Percentiles rank a stretch among this genome's conserved stretches.
Evolutionary conservation across 2,113 vertebrate species (phyloP).

Genomic region (Ginglymostoma cirratum): DNA sequence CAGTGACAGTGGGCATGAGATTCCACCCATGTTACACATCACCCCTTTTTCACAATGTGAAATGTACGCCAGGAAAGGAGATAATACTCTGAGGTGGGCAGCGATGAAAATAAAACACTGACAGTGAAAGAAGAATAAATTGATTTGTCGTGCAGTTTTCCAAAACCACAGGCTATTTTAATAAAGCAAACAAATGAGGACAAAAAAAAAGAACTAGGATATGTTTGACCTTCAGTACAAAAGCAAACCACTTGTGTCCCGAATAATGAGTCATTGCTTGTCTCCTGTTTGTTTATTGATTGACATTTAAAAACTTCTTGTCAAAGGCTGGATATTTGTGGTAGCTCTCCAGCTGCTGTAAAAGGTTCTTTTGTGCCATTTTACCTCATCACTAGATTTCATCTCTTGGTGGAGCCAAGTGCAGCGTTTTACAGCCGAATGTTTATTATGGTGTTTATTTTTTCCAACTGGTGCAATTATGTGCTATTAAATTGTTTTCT

Average conservation of each 20-base stretch:
- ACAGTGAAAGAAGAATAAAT: neutral
- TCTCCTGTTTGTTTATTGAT: conserved; percentile 1
- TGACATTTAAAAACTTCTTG: conserved; percentile 28
- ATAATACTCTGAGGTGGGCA: neutral
- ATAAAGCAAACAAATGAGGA: neutral
- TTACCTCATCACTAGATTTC: neutral
- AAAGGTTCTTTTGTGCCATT: neutral
- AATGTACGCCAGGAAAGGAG: neutral
- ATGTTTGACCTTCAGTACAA: conserved; percentile 28
- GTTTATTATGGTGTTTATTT: neutral
- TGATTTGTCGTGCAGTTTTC: neutral
- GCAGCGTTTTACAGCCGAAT: neutral
- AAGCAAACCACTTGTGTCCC: neutral
- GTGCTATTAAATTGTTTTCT: neutral
- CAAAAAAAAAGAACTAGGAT: neutral
- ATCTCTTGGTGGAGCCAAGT: neutral
- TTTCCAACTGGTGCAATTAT: neutral
- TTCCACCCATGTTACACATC: neutral
- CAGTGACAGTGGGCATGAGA: too few relatives aligned
- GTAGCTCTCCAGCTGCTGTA: neutral
- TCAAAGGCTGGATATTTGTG: neutral
- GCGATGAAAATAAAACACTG: neutral
- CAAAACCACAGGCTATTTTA: neutral
- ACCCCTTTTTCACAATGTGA: neutral
- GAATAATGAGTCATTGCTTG: neutral